Conservation (phyloP, 2,888 invertebrate genomes). For the Lepeophtheirus nordmannii region DNA sequence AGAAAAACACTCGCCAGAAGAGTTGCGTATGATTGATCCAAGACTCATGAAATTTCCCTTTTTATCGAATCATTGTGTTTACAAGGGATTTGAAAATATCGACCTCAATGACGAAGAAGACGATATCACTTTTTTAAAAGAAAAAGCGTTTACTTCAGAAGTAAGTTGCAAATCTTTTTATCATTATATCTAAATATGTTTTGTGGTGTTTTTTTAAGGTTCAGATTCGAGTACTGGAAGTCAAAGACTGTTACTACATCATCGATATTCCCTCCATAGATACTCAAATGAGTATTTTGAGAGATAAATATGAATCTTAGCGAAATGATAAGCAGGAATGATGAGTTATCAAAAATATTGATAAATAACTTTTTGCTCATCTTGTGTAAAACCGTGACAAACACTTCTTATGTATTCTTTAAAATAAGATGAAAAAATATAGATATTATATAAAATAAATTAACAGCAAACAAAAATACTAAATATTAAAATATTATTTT, state of each 20-base stretch:
- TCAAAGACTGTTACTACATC: background rate
- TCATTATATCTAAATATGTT: background rate
- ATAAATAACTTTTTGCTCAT: too few species aligned
- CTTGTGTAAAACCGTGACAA: too few species aligned
- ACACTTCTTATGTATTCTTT: too few species aligned
- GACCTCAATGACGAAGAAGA: background rate
- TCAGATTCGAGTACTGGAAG: background rate
- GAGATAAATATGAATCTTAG: background rate
- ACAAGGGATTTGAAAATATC: background rate
- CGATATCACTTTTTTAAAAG: background rate
- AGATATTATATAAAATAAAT: too few species aligned
- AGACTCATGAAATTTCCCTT: background rate
- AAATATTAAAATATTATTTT: conserved; percentile 1
- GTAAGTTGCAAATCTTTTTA: background rate
- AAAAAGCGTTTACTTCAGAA: background rate
- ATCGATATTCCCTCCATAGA: background rate
- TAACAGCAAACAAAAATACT: background rate
- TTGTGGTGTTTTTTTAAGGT: background rate
- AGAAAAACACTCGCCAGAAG: background rate
- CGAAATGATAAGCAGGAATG: too few species aligned
- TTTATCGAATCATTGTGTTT: background rate
- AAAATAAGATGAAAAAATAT: too few species aligned
- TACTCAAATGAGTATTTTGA: background rate
- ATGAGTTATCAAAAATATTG: too few species aligned
- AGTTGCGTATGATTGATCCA: background rate